A percentile compares a stretch with the other conserved stretches of the same genome.
These are phyloP conservation scores for Palaemon carinicauda DNA, from an alignment of 1,140 invertebrate species.

Conservation along the genomic window DNA sequence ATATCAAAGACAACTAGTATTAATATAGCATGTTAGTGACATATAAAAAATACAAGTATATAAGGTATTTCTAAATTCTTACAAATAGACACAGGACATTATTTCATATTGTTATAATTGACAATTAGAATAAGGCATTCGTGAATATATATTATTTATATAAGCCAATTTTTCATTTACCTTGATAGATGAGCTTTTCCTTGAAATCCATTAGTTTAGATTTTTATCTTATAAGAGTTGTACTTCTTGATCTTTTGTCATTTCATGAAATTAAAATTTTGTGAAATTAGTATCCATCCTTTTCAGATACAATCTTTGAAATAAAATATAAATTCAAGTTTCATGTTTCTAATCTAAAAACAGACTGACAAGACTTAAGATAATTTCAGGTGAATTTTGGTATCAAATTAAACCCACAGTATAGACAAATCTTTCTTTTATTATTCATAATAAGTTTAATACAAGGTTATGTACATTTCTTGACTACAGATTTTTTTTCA, in stretches of 20 bases:
- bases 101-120: too few relatives aligned
- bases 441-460: conserved; percentile 58
- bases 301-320: too few relatives aligned
- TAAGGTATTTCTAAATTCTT: too few relatives aligned
- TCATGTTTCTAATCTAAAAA: background rate
- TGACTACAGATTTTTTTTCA: conserved; percentile 51
- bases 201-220: too few relatives aligned
- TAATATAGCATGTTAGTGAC: background rate
- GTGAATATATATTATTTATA: background rate
- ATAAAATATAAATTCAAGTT: too few relatives aligned
- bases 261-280: too few relatives aligned
- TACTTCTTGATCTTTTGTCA: too few relatives aligned
- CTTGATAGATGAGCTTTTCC: too few relatives aligned
- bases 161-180: too few relatives aligned
- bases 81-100: too few relatives aligned
- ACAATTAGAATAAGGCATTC: background rate
- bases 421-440: conserved; percentile 56
- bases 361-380: background rate
- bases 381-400: background rate
- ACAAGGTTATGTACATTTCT: conserved; percentile 53
- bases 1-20: conserved; percentile 1
- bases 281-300: too few relatives aligned
- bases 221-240: too few relatives aligned
- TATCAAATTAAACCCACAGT: conserved; percentile 44
- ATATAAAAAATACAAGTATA: background rate